phyloP scores from a whole-genome alignment of 2,113 vertebrate genomes.

The Dissostichus mawsoni region DNA sequence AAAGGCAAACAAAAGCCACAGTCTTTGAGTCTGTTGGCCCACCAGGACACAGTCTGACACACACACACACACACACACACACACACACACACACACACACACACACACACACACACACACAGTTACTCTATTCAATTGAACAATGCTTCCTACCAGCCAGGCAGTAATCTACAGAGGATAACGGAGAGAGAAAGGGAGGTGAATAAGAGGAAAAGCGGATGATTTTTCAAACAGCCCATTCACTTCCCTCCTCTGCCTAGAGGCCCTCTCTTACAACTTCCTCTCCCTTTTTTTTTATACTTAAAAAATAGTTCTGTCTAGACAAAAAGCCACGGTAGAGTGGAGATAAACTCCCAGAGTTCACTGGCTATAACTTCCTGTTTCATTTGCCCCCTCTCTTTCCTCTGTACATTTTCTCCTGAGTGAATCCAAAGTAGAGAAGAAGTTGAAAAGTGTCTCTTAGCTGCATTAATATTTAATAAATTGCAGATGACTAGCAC shows the following conservation, averaged over 20 bases:
- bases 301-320: conserved; percentile 45
- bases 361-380: conserved; percentile 31
- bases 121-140: conserved; percentile 34
- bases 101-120: conserved; percentile 22
- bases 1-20: conserved; percentile 70
- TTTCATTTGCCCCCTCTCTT: conserved; percentile 34
- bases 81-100: conserved; percentile 29
- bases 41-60: conserved; percentile 44
- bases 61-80: conserved; percentile 22
- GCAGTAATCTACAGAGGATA: conserved; percentile 38
- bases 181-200: conserved; percentile 33
- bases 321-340: conserved; percentile 34
- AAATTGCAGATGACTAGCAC: conserved; percentile 46
- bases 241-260: conserved; percentile 56
- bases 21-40: conserved; percentile 60
- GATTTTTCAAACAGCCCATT: conserved; percentile 58
- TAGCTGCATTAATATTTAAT: conserved; percentile 43
- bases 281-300: conserved; percentile 22
- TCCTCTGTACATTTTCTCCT: conserved; percentile 36
- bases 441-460: conserved; percentile 12
- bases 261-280: conserved; percentile 59
- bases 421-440: conserved; percentile 15
- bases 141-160: conserved; percentile 40
- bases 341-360: conserved; percentile 46
- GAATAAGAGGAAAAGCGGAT: conserved; percentile 49